Percentiles rank a stretch among this genome's conserved stretches.
Evolutionary conservation across 1,140 invertebrate species (phyloP).

Genomic region (Calycopis cecrops): DNA sequence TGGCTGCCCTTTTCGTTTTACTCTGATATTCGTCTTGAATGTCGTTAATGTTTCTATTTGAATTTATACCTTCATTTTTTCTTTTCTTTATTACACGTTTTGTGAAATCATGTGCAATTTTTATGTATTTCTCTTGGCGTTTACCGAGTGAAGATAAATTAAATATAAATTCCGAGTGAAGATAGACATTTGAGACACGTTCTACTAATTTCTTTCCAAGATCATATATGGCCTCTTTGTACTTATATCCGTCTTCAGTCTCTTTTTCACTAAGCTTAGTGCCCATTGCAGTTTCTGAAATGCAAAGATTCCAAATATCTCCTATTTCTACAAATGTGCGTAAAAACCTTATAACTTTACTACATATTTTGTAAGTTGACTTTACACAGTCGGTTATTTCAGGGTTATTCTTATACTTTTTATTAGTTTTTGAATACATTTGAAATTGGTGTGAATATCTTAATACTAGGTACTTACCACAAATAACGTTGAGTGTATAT

Average conservation of each 20-base stretch:
- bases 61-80: conserved; percentile 24
- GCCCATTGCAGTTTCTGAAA: too few relatives aligned
- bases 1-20: too few relatives aligned
- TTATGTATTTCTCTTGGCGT: conserved; percentile 30
- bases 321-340: conserved; percentile 10
- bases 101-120: conserved; percentile 44
- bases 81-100: conserved; percentile 44
- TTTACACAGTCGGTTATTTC: not conserved
- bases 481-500: too few relatives aligned
- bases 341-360: conserved; percentile 7
- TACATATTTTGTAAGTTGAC: conserved; percentile 1
- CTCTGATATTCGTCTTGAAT: too few relatives aligned
- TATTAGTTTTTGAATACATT: not conserved
- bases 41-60: conserved; percentile 25
- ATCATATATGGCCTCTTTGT: conserved; percentile 40
- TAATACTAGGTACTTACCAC: conserved; percentile 26
- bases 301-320: conserved; percentile 19
- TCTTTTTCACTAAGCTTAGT: conserved; percentile 26
- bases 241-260: conserved; percentile 21
- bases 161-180: conserved; percentile 36
- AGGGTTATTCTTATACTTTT: conserved; percentile 5
- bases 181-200: conserved; percentile 44
- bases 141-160: conserved; percentile 28
- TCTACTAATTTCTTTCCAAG: conserved; percentile 41
- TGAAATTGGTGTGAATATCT: not conserved